These are phyloP conservation scores for Podarcis muralis DNA, from an alignment of 2,113 vertebrate species.

Conservation along the genomic window DNA sequence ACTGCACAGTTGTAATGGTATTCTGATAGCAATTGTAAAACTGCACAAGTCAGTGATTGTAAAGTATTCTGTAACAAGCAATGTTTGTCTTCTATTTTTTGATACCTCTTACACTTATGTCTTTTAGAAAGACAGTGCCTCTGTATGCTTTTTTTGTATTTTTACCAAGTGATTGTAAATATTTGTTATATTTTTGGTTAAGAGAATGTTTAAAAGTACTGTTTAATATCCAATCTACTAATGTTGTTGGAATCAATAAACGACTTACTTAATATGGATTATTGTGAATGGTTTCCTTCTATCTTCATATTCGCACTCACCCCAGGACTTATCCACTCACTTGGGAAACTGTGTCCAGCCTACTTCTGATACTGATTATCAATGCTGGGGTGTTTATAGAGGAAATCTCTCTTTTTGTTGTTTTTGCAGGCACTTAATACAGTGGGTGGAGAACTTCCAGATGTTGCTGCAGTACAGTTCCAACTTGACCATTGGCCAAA, in stretches of 20 bases:
- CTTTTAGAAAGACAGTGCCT: constrained; percentile 99
- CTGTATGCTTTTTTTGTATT: constrained; percentile 93
- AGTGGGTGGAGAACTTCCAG: too few relatives aligned
- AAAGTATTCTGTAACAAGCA: constrained; percentile 86
- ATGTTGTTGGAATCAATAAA: constrained; percentile 83
- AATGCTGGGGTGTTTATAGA: too few relatives aligned
- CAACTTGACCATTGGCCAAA: too few relatives aligned
- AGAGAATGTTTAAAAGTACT: constrained; percentile 91
- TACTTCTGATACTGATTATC: too few relatives aligned
- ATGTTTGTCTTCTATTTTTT: constrained; percentile 88
- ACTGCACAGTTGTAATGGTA: constrained; percentile 87
- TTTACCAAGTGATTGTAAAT: constrained; percentile 95
- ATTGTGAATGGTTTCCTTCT: constrained; percentile 3
- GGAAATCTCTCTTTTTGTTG: too few relatives aligned
- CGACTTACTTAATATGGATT: constrained; percentile 56
- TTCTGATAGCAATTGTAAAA: constrained; percentile 79
- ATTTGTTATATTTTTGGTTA: constrained; percentile 99
- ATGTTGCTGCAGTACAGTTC: too few relatives aligned
- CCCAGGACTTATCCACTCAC: too few relatives aligned
- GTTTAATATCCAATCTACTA: constrained; percentile 87
- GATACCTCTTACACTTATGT: constrained; percentile 94
- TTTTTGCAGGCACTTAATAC: too few relatives aligned
- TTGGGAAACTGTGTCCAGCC: too few relatives aligned
- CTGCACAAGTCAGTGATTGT: constrained; percentile 88
- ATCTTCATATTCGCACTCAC: background rate